These are phyloP conservation scores for Oreochromis niloticus DNA, from an alignment of 2,113 vertebrate genomes.

Conservation along the genomic window DNA sequence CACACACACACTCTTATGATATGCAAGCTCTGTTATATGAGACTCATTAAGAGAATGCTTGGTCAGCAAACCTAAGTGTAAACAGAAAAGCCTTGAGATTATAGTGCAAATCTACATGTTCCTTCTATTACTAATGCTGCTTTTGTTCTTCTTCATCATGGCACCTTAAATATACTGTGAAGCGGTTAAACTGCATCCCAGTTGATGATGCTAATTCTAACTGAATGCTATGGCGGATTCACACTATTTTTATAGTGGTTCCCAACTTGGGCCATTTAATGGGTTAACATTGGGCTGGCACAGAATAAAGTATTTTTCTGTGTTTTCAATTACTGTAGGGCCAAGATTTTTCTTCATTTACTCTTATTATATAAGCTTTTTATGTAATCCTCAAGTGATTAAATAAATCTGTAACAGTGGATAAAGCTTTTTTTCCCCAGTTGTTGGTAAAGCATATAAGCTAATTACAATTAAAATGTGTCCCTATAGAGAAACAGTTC, in stretches of 20 bases:
- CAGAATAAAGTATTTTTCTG: background rate
- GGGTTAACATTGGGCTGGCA: background rate
- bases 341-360: background rate
- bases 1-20: background rate
- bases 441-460: background rate
- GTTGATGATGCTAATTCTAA: background rate
- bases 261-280: background rate
- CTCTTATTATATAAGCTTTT: background rate
- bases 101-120: background rate
- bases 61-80: background rate
- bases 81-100: constrained; percentile 31
- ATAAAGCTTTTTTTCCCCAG: fast-evolving
- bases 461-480: background rate
- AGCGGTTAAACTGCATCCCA: background rate
- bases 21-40: background rate
- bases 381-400: background rate
- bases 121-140: background rate
- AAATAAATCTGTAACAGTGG: background rate
- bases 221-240: background rate
- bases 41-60: background rate
- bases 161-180: background rate
- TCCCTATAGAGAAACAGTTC: background rate
- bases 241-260: background rate
- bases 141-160: background rate
- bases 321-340: background rate